These are phyloP conservation scores for Aphrophora alni DNA, from an alignment of 2,888 invertebrate species.

Conservation along the genomic window DNA sequence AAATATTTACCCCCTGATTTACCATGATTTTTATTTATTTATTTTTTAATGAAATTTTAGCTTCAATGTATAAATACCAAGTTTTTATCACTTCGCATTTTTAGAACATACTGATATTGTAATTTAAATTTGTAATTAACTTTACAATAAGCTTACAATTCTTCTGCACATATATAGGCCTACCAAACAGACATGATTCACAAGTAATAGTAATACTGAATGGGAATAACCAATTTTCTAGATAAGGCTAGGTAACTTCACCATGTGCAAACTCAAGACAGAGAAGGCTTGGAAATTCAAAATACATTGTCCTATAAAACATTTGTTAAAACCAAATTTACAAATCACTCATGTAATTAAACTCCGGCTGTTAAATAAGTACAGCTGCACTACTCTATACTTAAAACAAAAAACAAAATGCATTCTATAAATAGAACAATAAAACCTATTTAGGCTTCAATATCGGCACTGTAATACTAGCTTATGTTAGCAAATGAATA, in stretches of 20 bases:
- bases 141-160: too few relatives aligned
- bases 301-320: background rate
- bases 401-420: background rate
- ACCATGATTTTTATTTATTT: too few relatives aligned
- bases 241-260: background rate
- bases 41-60: too few relatives aligned
- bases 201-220: too few relatives aligned
- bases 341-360: background rate
- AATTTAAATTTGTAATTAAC: too few relatives aligned
- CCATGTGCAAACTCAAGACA: background rate
- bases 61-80: too few relatives aligned
- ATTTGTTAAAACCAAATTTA: background rate
- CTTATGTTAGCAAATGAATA: background rate
- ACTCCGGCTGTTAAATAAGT: background rate
- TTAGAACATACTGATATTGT: too few relatives aligned
- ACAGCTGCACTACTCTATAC: background rate
- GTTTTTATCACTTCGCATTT: too few relatives aligned
- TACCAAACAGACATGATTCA: too few relatives aligned
- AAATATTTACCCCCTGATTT: too few relatives aligned
- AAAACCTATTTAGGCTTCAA: constrained; percentile 2
- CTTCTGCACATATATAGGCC: too few relatives aligned
- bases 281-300: background rate
- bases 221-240: too few relatives aligned
- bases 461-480: constrained; percentile 9
- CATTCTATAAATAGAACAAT: constrained; percentile 2